These are phyloP conservation scores for Caenorhabditis imperialis DNA, from an alignment of 2,888 invertebrate species.

Conservation along the genomic window DNA sequence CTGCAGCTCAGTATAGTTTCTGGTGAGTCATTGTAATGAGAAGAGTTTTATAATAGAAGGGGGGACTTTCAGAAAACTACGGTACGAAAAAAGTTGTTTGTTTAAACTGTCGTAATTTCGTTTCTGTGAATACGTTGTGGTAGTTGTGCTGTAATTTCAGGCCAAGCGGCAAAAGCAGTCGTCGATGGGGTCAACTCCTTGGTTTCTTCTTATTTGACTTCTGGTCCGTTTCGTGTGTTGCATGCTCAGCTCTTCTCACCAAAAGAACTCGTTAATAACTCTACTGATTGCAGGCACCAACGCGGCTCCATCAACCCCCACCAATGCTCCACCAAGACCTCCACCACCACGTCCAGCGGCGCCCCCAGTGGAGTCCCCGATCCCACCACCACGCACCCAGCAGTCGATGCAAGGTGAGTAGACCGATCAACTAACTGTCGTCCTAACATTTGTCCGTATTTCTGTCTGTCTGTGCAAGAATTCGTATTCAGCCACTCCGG, in stretches of 20 bases:
- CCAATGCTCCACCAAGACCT: constrained; percentile 60
- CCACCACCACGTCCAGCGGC: constrained; percentile 62
- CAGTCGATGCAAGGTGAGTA: constrained; percentile 62
- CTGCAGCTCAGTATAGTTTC: constrained; percentile 82
- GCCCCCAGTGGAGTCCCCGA: constrained; percentile 59
- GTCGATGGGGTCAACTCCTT: constrained; percentile 46
- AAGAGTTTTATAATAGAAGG: neutral
- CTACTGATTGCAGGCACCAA: constrained; percentile 22
- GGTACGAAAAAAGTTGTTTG: neutral
- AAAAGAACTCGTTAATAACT: neutral
- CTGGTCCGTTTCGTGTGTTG: constrained; percentile 27
- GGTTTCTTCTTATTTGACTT: constrained; percentile 26
- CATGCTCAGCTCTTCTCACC: neutral
- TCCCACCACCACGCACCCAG: constrained; percentile 68
- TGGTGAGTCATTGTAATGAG: constrained; percentile 37
- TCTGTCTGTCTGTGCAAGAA: too few relatives aligned
- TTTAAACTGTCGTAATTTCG: neutral
- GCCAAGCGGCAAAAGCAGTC: constrained; percentile 46
- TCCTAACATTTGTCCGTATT: too few relatives aligned
- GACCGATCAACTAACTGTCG: constrained; percentile 1
- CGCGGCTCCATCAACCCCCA: constrained; percentile 21
- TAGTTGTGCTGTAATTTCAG: constrained; percentile 35
- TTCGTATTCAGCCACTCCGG: constrained; percentile 52
- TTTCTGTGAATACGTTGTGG: constrained; percentile 9
- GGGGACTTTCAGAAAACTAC: neutral